These are phyloP conservation scores for Stenotaenia linearis DNA, from an alignment of 2,888 invertebrate genomes.

Conservation along the genomic window DNA sequence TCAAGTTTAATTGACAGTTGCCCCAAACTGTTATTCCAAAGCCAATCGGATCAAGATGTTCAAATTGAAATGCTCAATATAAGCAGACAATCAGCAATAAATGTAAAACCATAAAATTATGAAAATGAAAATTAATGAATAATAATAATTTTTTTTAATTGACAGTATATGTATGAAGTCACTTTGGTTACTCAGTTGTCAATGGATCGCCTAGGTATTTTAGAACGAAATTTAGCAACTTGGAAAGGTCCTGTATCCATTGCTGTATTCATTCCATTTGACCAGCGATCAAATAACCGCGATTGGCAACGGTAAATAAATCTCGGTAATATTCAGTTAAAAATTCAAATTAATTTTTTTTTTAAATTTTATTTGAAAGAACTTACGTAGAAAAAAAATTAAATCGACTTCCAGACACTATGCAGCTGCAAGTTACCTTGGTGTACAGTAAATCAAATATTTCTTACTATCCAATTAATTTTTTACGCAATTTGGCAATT, in stretches of 20 bases:
- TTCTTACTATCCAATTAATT: slow-evolving; percentile 29
- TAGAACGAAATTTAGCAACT: slow-evolving; percentile 7
- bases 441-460: neutral
- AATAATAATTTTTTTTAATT: neutral
- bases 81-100: neutral
- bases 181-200: slow-evolving; percentile 30
- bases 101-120: neutral
- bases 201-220: slow-evolving; percentile 27
- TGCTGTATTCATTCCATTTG: slow-evolving; percentile 29
- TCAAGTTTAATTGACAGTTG: neutral
- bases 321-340: neutral
- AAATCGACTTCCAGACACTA: neutral
- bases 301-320: neutral
- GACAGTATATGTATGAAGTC: slow-evolving; percentile 24
- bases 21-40: neutral
- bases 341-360: neutral
- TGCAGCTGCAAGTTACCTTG: neutral
- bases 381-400: slow-evolving; percentile 27
- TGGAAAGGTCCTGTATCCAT: slow-evolving; percentile 28
- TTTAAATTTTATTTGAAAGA: too few relatives aligned
- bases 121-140: neutral
- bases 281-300: neutral
- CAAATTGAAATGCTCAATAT: neutral
- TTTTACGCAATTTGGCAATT: slow-evolving; percentile 27
- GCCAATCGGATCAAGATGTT: neutral